A percentile compares a stretch with the other conserved stretches of the same genome.
These are phyloP conservation scores for Sebastes steindachneri DNA, from an alignment of 2,797 vertebrate species.

Conservation along the genomic window DNA sequence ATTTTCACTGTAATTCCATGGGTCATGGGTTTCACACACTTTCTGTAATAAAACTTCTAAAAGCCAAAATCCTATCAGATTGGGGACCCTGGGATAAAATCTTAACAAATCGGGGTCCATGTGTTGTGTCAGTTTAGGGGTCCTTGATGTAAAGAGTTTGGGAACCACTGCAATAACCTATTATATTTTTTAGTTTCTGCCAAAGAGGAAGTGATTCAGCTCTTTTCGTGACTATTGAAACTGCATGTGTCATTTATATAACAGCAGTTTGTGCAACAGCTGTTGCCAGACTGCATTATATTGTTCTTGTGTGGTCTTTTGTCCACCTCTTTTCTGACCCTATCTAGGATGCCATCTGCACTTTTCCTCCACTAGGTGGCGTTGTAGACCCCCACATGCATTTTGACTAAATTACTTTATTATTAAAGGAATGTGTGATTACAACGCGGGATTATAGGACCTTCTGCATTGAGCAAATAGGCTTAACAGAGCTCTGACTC, in stretches of 20 bases:
- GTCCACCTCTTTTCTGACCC: neutral
- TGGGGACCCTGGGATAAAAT: too few relatives aligned
- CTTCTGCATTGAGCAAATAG: neutral
- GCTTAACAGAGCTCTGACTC: neutral
- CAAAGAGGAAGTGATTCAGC: neutral
- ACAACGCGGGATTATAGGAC: neutral
- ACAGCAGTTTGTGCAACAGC: neutral
- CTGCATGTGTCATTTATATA: neutral
- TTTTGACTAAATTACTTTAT: neutral
- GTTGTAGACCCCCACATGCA: slow-evolving; percentile 13
- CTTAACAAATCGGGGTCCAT: too few relatives aligned
- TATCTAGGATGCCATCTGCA: neutral
- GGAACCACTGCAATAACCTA: neutral
- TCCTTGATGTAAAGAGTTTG: too few relatives aligned
- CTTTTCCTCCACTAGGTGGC: slow-evolving; percentile 57
- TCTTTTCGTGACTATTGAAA: neutral
- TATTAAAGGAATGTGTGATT: neutral
- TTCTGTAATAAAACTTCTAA: too few relatives aligned
- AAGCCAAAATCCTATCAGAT: too few relatives aligned
- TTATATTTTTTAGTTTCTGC: neutral
- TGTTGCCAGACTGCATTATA: neutral
- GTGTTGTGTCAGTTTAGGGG: too few relatives aligned
- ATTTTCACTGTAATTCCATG: too few relatives aligned
- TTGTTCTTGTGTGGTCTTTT: neutral
- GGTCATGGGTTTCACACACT: too few relatives aligned